Evolutionary conservation across 1,140 invertebrate genomes (phyloP), one percentile per base, ranked within the genome.

Genomic region (Medauroidea extradentata): DNA sequence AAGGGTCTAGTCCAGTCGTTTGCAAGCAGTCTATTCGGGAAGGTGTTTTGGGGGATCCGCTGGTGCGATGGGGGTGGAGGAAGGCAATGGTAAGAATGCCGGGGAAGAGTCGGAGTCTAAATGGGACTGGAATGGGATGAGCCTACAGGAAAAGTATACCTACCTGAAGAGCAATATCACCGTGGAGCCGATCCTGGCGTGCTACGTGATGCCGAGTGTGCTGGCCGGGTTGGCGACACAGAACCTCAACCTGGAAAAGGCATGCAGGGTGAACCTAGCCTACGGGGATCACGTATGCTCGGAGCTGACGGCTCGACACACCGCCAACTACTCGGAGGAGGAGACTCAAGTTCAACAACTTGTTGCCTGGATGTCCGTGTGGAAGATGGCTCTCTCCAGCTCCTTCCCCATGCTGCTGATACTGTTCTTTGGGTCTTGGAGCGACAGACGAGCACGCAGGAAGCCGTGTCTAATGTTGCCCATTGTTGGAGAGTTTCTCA

Each of bases 391-490:
- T 14, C 71, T 91, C 24, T 87, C 90, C 73, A 87, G 85, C 59
- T 80, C 84, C 21, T 73, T 91, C 13, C 88, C 89, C n/a, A 87
- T 87, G 27, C 75, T 88, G 13, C 73, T 91, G 48, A 85, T 91
- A 42, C 78, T 92, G 63, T 87, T 92, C 75, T 76, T 91, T 66
- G 89, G 91, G 42, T 84, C 86, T 1, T 87, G 88, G 81, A 89
- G 87, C 65, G 88, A 90, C 67, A 79, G 84, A 57, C 81, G 81
- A 70, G 87, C 81, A 1, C 84, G 84, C 24, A 81, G 91, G 60
- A 94, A 94, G 70, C 84, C 91, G 7, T 92, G 90, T 64, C 90
- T 94, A 78, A 74, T 94, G 0, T 69, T 93, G 27, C 89, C 91
- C 0, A 87, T 92, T 53, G 73, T 92, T 44, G 91, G 91, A 0